Base-by-base conservation (phyloP, 2,113 vertebrate species). In the Muscicapa adusta region DNA sequence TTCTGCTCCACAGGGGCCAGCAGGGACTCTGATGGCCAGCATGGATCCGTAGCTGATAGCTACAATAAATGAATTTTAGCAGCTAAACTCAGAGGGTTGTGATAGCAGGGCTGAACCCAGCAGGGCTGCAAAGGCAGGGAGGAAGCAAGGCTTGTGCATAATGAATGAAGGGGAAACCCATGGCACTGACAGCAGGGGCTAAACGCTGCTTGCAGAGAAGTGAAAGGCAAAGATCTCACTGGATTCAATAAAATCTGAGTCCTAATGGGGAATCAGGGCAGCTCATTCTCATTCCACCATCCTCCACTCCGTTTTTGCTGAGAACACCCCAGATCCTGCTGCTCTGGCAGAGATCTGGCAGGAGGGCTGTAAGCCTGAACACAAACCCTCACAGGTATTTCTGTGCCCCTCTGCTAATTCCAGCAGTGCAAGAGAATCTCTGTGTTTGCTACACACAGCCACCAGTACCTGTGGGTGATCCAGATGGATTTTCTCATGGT, bases 51-150 rank as follows among this genome's bases (percentile, higher is more conserved):
- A 89, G 90, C 7, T 84, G 78, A 74, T 72, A 86, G 75, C 8
- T 88, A 68, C 18, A 86, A 86, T 62, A 96, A 93, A 82, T 56
- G 60, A 83, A 71, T 62, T 68, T 56, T 68, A n/a, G 19, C 74
- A 89, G 89, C 92, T 65, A 13, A 85, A 57, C 24, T 33, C 56
- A 24, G 72, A 91, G 58, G 84, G 88, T 33, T 95, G 28, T 47
- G 73, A 23, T 26, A 80, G 40, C 8, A 24, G 22, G 78, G 28
- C 51, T 43, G 67, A 83, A 40, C 48, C 65, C 91, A 40, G 88
- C 68, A 42, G 84, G 0, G 1, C 48, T 56, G 84, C 88, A 67
- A 17, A 38, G 33, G 83, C 91, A 93, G 28, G 7, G 70, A 87
- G 77, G 54, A 58, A 66, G 38, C 48, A 68, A 54, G 50, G 45